Base-by-base conservation (phyloP, 1,140 invertebrate genomes). In the Drosophila punjabiensis region DNA sequence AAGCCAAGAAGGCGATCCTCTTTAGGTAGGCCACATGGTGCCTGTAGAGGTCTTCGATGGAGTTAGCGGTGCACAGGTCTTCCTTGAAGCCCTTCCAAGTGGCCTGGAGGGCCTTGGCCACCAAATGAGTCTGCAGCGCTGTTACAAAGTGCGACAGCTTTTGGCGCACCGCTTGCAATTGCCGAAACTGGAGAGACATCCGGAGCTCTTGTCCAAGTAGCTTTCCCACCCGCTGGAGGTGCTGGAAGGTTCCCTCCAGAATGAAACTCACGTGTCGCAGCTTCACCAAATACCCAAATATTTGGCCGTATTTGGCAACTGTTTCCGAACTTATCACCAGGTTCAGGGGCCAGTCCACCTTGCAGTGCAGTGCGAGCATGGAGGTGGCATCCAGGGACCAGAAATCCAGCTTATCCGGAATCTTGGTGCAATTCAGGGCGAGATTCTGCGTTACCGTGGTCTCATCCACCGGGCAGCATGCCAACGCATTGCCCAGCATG, bases 241-340 rank as follows among this genome's bases (percentile, higher is more conserved):
- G 73, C 92, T 94, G 91, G 93, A 96, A 96, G 71, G 95, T 95
- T 80, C 96, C 94, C 58, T 96, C 95, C 8, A 97, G 82, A 16
- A 96, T 95, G 95, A 95, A 97, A 7, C 95, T 95, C 35, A 96
- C 95, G n/a, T 96, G 94, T 67, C 96, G 95, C 56, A 97, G 94
- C 93, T 96, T 96, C 8, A 97, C 76, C 16, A 97, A 88, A 92
- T 96, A 96, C 82, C 95, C 95, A 79, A 97, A 97, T 0, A 97
- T 95, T 81, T 95, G 95, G 2, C 95, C 95, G 82, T 97, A 97
- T 78, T 96, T 95, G 11, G 94, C 81, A 62, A 97, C 93, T 0
- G 95, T 94, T 63, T 96, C 95, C 0, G 95, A 94, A 5, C 96
- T 96, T 28, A 97, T 93, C 37, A 97, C 95, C 32, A 97, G 95